Base-by-base conservation (phyloP, 2,113 vertebrate species). In the Opisthocomus hoazin region DNA sequence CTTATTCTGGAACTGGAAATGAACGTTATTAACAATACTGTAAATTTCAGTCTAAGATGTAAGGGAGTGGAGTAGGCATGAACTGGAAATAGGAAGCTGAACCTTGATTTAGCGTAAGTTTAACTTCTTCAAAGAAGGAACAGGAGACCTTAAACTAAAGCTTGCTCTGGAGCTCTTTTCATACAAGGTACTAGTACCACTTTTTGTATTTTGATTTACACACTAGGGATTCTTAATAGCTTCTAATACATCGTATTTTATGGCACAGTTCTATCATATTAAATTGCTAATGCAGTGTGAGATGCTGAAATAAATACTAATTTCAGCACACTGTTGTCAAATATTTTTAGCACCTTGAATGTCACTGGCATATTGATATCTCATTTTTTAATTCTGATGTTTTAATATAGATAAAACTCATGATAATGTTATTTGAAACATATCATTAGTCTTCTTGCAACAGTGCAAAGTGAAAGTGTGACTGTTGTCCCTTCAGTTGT, bases 121-220 rank as follows among this genome's bases (percentile, higher is more conserved):
- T 63, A 32, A 36, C 10, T 60, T 81, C 26, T 91, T 81, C 11
- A 39, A 57, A 73, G 23, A 60, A 34, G 36, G 30, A 69, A 32
- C 5, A 39, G 21, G 12, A 78, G 30, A 75, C 46, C 36, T 81
- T 74, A 63, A 74, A 29, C 36, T 53, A 69, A 56, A 63, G 29
- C 19, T 69, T 90, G 9, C 11, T 84, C 23, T 66, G 37, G 12
- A 83, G 14, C 5, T 80, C 21, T 86, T 85, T 46, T 86, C 10
- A 10, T 74, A 15, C 0, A 14, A 34, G 5, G 1, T 50, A 21
- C 8, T 77, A 37, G 14, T 84, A 54, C 15, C 0, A 2, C 30
- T 61, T 85, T 39, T 39, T 74, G 4, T 84, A 20, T 32, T 43
- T 10, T 84, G 9, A 24, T 76, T 87, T 83, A 58, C 26, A 36